Conservation (phyloP, 2,113 vertebrate genomes). For the Rhinoptilus africanus region DNA sequence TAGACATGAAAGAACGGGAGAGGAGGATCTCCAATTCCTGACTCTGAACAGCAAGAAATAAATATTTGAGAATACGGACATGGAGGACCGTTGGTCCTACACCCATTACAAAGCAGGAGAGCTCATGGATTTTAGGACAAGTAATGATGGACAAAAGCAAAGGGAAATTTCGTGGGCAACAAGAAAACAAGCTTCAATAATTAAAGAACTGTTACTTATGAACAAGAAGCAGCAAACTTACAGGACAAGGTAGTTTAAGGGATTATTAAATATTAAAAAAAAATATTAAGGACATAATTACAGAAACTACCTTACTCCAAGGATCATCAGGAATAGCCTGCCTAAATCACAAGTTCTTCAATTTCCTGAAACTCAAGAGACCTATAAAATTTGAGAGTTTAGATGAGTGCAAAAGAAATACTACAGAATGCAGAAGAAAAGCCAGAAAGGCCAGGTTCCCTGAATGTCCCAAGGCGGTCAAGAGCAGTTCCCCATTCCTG, state of each 20-base stretch:
- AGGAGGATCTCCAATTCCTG: not conserved
- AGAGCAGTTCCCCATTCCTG: not conserved
- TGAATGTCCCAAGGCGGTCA: not conserved
- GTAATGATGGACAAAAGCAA: not conserved
- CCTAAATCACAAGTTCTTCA: not conserved
- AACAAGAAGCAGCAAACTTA: not conserved
- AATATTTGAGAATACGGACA: not conserved
- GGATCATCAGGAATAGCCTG: not conserved
- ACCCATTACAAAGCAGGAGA: not conserved
- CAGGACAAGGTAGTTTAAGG: not conserved
- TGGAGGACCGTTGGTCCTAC: not conserved
- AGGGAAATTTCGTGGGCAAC: not conserved
- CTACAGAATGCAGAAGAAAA: not conserved
- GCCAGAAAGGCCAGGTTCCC: not conserved
- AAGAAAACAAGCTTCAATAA: not conserved
- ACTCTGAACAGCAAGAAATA: not conserved
- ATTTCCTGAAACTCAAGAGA: not conserved
- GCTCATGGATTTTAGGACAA: not conserved
- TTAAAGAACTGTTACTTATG: not conserved
- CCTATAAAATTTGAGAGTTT: not conserved
- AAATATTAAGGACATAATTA: not conserved
- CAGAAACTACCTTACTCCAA: not conserved
- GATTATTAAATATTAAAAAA: too few relatives aligned
- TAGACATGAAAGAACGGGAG: not conserved
- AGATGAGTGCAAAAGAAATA: not conserved